Evolutionary conservation across 2,113 vertebrate species (phyloP), one percentile per base, ranked within the genome.

Genomic region (Phoenicopterus ruber): DNA sequence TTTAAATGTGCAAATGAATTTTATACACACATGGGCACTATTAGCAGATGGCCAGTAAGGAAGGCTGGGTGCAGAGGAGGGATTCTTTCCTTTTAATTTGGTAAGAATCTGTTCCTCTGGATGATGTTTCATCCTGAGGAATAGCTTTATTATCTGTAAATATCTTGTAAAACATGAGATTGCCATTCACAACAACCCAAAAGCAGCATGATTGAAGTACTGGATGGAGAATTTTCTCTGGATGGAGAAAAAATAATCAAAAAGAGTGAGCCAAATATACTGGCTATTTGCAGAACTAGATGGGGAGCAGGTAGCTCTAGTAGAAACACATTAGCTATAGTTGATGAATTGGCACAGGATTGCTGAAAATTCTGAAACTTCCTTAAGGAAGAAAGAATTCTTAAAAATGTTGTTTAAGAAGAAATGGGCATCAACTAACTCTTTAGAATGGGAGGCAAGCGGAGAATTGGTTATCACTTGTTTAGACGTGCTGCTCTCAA

Each of bases 1-100:
- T 95, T 93, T 86, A 84, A 89, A 92, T 79, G 79, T 94, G 92
- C 70, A 96, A 86, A 95, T 89, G 13, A 93, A 74, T 86, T 95
- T 94, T 72, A 66, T 90, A 82, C 47, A 82, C 70, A 69, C 61
- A 79, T 87, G 57, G 70, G 31, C 14, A 26, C 55, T 76, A 52
- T 65, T 82, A 94, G 52, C 95, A 94, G 91, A 91, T 94, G 86
- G 70, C 69, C 65, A 94, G 40, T 91, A 52, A 67, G 22, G 46
- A 96, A 83, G 28, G n/a, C 88, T 92, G 40, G 20, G 29, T 91
- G 76, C 28, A 76, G 66, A 20, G 25, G 12, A 88, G 38, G 29
- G 40, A 47, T 44, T 82, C 11, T 95, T 95, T 86, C n/a, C 38
- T 65, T 84, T 92, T 61, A 84, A 61, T 82, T 86, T 18, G 4